A percentile compares a stretch with the other conserved stretches of the same genome.
Evolutionary conservation across 1,140 invertebrate genomes (phyloP).

Genomic region (Lepidurus packardi): DNA sequence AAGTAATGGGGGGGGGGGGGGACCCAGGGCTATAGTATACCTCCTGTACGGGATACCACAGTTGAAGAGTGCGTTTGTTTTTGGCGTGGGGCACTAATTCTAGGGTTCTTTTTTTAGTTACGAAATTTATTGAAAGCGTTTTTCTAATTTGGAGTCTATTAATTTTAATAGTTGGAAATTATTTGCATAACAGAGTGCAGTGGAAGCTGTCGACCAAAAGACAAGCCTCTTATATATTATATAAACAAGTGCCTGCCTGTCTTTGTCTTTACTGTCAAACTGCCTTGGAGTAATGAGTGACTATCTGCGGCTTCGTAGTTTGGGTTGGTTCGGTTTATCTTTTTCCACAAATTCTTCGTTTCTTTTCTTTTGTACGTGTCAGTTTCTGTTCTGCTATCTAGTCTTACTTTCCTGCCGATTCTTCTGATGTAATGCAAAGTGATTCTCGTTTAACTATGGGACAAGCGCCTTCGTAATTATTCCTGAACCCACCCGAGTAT

Average conservation of each 20-base stretch:
- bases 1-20: neutral
- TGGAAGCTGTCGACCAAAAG: conserved; percentile 15
- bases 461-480: conserved; percentile 9
- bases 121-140: neutral
- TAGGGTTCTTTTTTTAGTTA: neutral
- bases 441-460: conserved; percentile 1
- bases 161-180: neutral
- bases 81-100: neutral
- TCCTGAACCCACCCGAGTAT: neutral
- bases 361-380: neutral
- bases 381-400: neutral
- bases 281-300: conserved; percentile 11
- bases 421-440: neutral
- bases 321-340: neutral
- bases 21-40: neutral
- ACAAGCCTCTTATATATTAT: conserved; percentile 15
- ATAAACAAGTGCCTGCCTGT: conserved; percentile 10
- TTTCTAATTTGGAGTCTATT: neutral
- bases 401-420: neutral
- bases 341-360: neutral
- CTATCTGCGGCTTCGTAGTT: neutral
- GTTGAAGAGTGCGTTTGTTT: neutral
- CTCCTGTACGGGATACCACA: neutral
- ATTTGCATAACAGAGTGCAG: conserved; percentile 15
- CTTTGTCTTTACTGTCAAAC: conserved; percentile 12